Conservation (phyloP, 2,113 vertebrate species). For the Bubo scandiacus region DNA sequence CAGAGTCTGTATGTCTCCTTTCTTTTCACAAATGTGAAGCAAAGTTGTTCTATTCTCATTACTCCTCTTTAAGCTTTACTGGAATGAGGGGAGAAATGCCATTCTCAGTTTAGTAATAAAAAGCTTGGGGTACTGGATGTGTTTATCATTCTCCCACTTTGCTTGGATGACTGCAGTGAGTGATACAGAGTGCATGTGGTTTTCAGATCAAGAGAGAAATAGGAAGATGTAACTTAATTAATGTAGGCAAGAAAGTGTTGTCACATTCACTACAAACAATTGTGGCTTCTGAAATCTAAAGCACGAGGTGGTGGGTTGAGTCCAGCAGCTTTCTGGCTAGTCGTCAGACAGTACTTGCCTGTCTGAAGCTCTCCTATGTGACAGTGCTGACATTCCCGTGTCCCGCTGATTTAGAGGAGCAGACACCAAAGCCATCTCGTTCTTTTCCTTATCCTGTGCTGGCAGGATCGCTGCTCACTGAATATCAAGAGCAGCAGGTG, state of each 20-base stretch:
- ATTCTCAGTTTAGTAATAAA: not conserved
- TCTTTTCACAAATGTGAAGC: fast-evolving
- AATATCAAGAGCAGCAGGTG: not conserved
- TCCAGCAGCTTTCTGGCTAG: not conserved
- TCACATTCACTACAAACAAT: not conserved
- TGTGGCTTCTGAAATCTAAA: not conserved
- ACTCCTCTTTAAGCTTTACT: not conserved
- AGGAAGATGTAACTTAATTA: not conserved
- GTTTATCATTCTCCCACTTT: not conserved
- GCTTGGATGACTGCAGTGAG: not conserved
- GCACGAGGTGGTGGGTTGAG: not conserved
- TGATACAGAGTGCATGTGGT: not conserved
- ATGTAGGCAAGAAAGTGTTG: not conserved
- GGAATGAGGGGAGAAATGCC: not conserved
- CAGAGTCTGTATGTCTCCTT: not conserved
- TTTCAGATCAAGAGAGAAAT: not conserved
- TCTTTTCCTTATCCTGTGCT: not conserved
- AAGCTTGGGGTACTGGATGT: not conserved
- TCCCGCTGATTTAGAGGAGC: not conserved
- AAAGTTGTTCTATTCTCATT: not conserved
- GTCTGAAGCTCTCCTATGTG: not conserved
- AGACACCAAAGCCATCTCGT: fast-evolving
- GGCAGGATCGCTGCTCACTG: not conserved
- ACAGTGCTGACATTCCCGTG: not conserved
- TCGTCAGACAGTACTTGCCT: not conserved